Percentiles rank a stretch among this genome's conserved stretches.
Conservation (phyloP, 2,113 vertebrate genomes). For the Oreochromis aureus region DNA sequence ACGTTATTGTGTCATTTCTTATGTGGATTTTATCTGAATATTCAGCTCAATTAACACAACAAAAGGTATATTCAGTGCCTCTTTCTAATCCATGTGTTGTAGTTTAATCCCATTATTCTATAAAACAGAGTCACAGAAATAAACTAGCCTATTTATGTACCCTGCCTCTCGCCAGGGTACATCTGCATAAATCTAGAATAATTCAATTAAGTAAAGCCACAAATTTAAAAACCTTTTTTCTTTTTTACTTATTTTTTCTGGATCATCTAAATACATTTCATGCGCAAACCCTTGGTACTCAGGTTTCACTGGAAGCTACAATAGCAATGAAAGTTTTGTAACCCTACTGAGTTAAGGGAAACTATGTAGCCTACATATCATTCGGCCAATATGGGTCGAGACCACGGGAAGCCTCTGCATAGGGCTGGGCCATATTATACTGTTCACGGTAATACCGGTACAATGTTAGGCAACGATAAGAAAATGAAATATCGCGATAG, state of each 20-base stretch:
- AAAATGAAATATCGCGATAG: no score
- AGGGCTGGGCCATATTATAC: no score
- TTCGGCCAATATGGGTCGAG: not conserved
- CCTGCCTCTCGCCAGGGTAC: not conserved
- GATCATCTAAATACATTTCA: not conserved
- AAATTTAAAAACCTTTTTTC: not conserved
- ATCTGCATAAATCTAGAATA: not conserved
- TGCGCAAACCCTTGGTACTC: not conserved
- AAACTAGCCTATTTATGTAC: not conserved
- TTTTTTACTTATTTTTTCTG: not conserved
- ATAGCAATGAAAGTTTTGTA: not conserved
- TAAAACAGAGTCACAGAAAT: not conserved
- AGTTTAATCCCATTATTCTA: not conserved
- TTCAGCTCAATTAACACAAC: not conserved
- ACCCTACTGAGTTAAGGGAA: not conserved
- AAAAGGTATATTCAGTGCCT: not conserved
- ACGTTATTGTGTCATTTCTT: not conserved
- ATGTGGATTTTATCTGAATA: not conserved
- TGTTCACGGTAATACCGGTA: no score
- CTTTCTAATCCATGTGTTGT: not conserved
- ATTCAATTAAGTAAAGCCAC: not conserved
- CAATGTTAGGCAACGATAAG: no score
- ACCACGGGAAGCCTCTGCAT: not conserved
- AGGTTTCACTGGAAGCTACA: not conserved
- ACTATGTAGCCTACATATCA: not conserved